Evolutionary conservation across 2,113 vertebrate species (phyloP).

Genomic region (Hiodon tergisus): DNA sequence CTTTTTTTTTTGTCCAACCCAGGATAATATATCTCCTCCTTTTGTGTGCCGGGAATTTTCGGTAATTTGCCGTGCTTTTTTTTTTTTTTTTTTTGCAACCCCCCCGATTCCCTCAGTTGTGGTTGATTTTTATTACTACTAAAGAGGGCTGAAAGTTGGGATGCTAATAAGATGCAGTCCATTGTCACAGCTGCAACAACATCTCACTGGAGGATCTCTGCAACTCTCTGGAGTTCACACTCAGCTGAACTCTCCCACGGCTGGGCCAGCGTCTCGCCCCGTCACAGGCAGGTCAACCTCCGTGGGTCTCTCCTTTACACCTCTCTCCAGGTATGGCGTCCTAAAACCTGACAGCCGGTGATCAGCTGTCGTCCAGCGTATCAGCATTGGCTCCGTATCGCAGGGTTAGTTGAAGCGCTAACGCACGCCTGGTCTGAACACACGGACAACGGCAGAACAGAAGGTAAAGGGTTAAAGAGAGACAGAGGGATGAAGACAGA

Average conservation of each 20-base stretch:
- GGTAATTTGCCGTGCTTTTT: constrained; percentile 7
- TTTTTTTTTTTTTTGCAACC: not conserved
- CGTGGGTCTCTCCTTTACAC: not conserved
- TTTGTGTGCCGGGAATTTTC: constrained; percentile 25
- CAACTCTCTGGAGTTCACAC: not conserved
- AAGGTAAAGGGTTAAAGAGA: too few species aligned
- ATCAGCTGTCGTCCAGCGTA: too few species aligned
- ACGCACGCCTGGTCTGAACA: too few species aligned
- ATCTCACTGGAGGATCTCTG: not conserved
- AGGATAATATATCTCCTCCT: constrained; percentile 72
- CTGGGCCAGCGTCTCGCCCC: constrained; percentile 21
- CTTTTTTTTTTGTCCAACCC: constrained; percentile 64
- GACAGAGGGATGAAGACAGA: too few species aligned
- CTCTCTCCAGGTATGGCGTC: not conserved
- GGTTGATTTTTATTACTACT: too few species aligned
- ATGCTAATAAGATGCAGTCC: constrained; percentile 19
- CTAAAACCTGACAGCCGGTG: too few species aligned
- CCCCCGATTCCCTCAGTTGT: not conserved
- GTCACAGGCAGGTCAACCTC: constrained; percentile 49
- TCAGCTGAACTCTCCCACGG: constrained; percentile 33
- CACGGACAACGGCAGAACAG: too few species aligned
- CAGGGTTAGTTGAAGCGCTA: too few species aligned
- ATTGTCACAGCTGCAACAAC: not conserved
- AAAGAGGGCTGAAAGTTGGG: constrained; percentile 11
- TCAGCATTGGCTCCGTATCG: too few species aligned